phyloP scores from a whole-genome alignment of 2,797 vertebrate genomes.

The Lacerta bilineata region DNA sequence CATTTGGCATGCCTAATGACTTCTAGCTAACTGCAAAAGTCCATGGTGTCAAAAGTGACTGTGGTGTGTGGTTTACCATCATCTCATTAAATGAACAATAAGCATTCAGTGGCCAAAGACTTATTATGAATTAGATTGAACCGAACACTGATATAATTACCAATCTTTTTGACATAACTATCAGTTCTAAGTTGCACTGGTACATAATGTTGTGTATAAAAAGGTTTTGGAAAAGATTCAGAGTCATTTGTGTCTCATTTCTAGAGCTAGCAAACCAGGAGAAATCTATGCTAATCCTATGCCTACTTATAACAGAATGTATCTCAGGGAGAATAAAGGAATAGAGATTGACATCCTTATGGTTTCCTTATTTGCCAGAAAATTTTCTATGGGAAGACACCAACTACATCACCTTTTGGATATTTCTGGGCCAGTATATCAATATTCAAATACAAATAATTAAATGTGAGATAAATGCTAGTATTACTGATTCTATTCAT shows the following conservation, averaged over 20 bases:
- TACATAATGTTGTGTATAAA: slow-evolving; percentile 66
- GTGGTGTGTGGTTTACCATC: slow-evolving; percentile 47
- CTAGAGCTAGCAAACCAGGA: slow-evolving; percentile 60
- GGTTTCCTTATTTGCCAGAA: slow-evolving; percentile 59
- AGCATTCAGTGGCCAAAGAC: slow-evolving; percentile 24
- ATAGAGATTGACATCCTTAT: slow-evolving; percentile 45
- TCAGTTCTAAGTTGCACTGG: slow-evolving; percentile 47
- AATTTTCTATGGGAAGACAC: slow-evolving; percentile 53
- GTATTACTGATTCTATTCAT: slow-evolving; percentile 17
- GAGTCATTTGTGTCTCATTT: slow-evolving; percentile 73
- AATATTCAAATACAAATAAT: not conserved
- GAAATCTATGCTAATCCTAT: slow-evolving; percentile 64
- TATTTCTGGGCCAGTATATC: slow-evolving; percentile 53
- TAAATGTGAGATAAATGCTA: not conserved
- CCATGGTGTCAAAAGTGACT: slow-evolving; percentile 57
- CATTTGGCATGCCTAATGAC: slow-evolving; percentile 64
- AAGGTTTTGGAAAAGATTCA: slow-evolving; percentile 64
- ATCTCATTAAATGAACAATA: slow-evolving; percentile 56
- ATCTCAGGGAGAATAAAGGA: slow-evolving; percentile 65
- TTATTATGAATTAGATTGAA: slow-evolving; percentile 56
- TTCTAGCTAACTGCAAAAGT: slow-evolving; percentile 71
- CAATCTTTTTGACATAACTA: slow-evolving; percentile 65
- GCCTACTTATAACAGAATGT: slow-evolving; percentile 63
- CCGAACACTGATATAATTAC: slow-evolving; percentile 54
- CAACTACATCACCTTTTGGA: slow-evolving; percentile 66